Evolutionary conservation across 2,888 invertebrate species (phyloP).

Genomic region (Volucella inflata): DNA sequence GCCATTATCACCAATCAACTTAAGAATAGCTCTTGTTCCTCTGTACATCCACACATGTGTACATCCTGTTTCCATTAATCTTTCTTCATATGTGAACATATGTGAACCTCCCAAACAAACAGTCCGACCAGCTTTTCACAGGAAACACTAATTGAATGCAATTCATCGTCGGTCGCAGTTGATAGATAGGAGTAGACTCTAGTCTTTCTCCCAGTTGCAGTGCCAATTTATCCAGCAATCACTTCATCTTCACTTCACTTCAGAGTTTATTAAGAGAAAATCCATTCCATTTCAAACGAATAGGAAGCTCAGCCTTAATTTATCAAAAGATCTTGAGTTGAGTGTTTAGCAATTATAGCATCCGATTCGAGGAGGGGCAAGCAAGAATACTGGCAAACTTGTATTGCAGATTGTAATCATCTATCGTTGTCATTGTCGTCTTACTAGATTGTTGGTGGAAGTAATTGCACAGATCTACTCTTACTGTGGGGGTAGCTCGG

Average conservation of each 20-base stretch:
- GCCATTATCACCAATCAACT: constrained; percentile 60
- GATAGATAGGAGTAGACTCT: constrained; percentile 5
- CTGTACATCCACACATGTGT: not conserved
- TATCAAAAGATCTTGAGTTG: constrained; percentile 65
- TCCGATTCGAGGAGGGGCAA: constrained; percentile 13
- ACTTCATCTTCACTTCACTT: constrained; percentile 56
- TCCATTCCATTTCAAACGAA: constrained; percentile 10
- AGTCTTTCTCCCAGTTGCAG: constrained; percentile 4
- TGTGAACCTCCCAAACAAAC: not conserved
- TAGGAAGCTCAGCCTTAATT: constrained; percentile 66
- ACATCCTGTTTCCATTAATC: constrained; percentile 64
- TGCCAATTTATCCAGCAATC: constrained; percentile 55
- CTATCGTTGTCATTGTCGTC: constrained; percentile 38
- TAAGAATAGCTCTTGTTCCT: constrained; percentile 43
- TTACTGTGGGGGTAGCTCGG: constrained; percentile 21
- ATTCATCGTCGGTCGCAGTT: constrained; percentile 53
- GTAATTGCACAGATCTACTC: constrained; percentile 39
- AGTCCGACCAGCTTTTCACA: constrained; percentile 42
- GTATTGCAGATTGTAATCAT: constrained; percentile 60
- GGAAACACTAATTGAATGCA: constrained; percentile 70
- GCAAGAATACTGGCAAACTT: constrained; percentile 22
- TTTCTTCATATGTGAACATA: not conserved
- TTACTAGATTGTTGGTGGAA: constrained; percentile 46
- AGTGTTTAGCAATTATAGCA: constrained; percentile 68
- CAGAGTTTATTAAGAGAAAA: constrained; percentile 58